A percentile compares a stretch with the other conserved stretches of the same genome.
Evolutionary conservation across 2,888 invertebrate species (phyloP).

Genomic region (Melanostoma scalare): DNA sequence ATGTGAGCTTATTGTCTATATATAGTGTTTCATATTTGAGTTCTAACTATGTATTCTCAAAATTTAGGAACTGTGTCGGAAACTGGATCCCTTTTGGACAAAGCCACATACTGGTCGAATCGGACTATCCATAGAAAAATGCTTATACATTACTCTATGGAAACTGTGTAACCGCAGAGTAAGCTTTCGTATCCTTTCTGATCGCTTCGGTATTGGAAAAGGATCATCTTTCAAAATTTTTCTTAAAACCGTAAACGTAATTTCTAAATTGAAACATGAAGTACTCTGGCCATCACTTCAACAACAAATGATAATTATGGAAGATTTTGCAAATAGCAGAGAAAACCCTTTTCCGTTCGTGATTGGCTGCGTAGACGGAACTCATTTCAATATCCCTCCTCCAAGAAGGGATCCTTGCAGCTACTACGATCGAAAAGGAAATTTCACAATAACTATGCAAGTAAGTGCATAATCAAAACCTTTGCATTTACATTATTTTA

Average conservation of each 20-base stretch:
- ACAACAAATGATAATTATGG: neutral
- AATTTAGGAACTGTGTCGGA: too few species aligned
- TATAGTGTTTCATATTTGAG: too few species aligned
- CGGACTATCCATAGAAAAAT: slow-evolving; percentile 3
- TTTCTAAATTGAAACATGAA: neutral
- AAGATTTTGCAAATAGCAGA: slow-evolving; percentile 1
- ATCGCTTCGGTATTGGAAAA: neutral
- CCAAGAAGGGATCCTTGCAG: neutral
- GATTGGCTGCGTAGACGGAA: slow-evolving; percentile 6
- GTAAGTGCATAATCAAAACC: neutral
- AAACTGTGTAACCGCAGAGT: too few species aligned
- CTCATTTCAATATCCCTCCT: slow-evolving; percentile 8
- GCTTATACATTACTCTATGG: neutral
- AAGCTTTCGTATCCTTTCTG: too few species aligned
- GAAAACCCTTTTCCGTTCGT: slow-evolving; percentile 8
- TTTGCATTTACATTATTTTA: too few species aligned
- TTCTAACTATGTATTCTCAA: too few species aligned
- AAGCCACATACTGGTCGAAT: neutral
- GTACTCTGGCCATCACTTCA: neutral
- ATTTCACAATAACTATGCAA: slow-evolving; percentile 11
- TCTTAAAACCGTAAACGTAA: neutral
- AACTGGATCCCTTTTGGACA: slow-evolving; percentile 10
- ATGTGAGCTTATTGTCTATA: too few species aligned
- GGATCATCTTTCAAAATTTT: neutral
- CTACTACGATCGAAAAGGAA: slow-evolving; percentile 16